Evolutionary conservation across 2,797 vertebrate species (phyloP), one percentile per base, ranked within the genome.

Genomic region (Carapus acus): DNA sequence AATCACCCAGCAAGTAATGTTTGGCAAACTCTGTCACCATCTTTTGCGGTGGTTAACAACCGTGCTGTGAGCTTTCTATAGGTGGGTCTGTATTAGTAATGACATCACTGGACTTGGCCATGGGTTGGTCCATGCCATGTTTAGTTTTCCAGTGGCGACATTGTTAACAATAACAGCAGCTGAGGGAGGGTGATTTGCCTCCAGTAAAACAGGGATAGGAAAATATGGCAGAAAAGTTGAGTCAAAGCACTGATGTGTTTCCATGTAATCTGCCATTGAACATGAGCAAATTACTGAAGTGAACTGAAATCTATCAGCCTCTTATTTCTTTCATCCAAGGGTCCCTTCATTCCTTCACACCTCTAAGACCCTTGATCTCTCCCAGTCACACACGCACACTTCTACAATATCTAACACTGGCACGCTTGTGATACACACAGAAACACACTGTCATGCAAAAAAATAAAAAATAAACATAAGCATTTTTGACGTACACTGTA

Each of bases 61-160:
- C 41, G 20, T 55, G 40, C 43, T 0, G 9, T 21, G n/a, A n/a
- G n/a, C n/a, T 50, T 27, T 27, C 39, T 19, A 54, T 51, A 63
- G 47, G 69, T 64, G 58, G 49, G 42, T 46, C 53, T 13, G 13
- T 39, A 3, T 43, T 45, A 51, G 70, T 78, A 65, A 83, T 81
- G 73, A 70, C 78, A 76, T 83, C 84, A 82, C 65, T 55, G 21
- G 57, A 52, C 54, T 61, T 71, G 57, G 71, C 83, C 79, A 88
- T 77, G 76, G 83, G 86, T 78, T 76, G 83, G 79, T 63, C 83
- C 76, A 76, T 57, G 48, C 63, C 54, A 54, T 83, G 76, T 85
- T 86, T 85, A 55, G 69, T 79, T 88, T 90, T 87, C 83, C 86
- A 79, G 69, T 59, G 3, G 63, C 71, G 54, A 79, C 69, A 23